Conservation (phyloP, 2,888 invertebrate species). For the Tipula lateralis region DNA sequence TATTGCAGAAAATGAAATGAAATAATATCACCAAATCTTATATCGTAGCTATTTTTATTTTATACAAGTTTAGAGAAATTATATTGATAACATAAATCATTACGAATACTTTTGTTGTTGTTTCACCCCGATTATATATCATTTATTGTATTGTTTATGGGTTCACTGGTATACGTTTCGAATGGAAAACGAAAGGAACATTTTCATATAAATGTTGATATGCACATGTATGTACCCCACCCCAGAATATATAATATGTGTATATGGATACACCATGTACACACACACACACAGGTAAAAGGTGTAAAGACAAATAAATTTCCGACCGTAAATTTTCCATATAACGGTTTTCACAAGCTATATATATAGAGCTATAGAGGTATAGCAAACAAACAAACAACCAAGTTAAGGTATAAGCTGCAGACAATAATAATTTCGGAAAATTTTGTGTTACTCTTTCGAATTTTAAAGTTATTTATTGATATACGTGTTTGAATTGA, state of each 20-base stretch:
- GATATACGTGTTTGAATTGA: constrained; percentile 11
- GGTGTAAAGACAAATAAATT: neutral
- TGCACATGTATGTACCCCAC: neutral
- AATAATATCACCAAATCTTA: neutral
- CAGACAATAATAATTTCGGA: neutral
- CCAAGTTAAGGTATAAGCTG: neutral
- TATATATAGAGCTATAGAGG: too few species aligned
- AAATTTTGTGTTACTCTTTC: neutral
- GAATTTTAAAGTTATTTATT: constrained; percentile 11
- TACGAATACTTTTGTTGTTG: neutral
- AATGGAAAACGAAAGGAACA: neutral
- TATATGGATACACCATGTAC: neutral
- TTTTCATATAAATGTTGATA: neutral
- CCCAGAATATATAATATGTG: neutral
- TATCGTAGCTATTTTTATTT: neutral
- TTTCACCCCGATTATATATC: neutral
- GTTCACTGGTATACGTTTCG: neutral
- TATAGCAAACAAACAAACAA: neutral
- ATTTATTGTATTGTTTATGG: constrained; percentile 24
- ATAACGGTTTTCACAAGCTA: neutral
- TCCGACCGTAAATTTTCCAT: neutral
- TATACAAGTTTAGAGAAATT: neutral
- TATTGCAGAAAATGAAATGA: neutral
- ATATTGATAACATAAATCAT: constrained; percentile 11
- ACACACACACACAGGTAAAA: neutral